Conservation (phyloP, 2,888 invertebrate species). For the Thymelicus lineola region DNA sequence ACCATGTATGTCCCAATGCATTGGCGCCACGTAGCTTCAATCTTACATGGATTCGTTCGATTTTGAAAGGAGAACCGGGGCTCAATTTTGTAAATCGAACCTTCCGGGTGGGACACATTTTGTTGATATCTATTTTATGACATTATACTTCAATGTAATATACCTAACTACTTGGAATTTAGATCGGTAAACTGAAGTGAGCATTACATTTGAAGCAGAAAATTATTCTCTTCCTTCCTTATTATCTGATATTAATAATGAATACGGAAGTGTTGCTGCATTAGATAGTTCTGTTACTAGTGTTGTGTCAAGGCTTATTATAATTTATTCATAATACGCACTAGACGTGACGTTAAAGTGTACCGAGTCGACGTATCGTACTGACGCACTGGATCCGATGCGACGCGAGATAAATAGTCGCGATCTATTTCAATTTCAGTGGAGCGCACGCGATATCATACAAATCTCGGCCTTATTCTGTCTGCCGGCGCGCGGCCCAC, state of each 20-base stretch:
- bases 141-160: too few species aligned
- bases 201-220: too few species aligned
- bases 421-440: slow-evolving; percentile 80
- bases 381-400: slow-evolving; percentile 76
- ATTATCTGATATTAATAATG: background rate
- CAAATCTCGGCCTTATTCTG: slow-evolving; percentile 79
- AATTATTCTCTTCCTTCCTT: too few species aligned
- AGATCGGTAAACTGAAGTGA: too few species aligned
- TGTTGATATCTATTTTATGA: too few species aligned
- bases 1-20: too few species aligned
- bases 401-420: slow-evolving; percentile 74
- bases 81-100: too few species aligned
- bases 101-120: too few species aligned
- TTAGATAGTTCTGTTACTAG: slow-evolving; percentile 10
- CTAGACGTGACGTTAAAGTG: slow-evolving; percentile 57
- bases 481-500: slow-evolving; percentile 62
- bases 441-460: slow-evolving; percentile 74
- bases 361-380: slow-evolving; percentile 69
- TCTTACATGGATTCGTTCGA: too few species aligned
- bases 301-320: slow-evolving; percentile 32
- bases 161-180: too few species aligned
- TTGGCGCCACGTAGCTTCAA: too few species aligned
- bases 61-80: too few species aligned
- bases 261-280: slow-evolving; percentile 11
- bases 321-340: slow-evolving; percentile 45